These are phyloP conservation scores for Coleophora flavipennella DNA, from an alignment of 2,888 invertebrate genomes.

Conservation along the genomic window DNA sequence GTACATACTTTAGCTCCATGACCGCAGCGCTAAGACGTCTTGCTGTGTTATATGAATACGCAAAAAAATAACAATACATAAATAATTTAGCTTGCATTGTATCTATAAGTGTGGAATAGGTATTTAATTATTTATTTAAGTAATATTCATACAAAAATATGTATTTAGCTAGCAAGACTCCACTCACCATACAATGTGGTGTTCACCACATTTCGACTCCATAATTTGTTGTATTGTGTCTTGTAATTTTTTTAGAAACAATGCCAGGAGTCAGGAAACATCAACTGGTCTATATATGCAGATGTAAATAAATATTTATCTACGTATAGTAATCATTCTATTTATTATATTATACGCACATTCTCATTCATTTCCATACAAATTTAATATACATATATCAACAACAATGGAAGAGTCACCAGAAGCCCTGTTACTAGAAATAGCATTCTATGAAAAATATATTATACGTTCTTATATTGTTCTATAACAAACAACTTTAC, in stretches of 20 bases:
- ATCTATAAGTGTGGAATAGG: conserved; percentile 5
- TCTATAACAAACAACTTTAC: too few species aligned
- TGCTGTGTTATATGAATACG: too few species aligned
- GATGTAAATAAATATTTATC: too few species aligned
- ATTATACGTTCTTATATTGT: conserved; percentile 12
- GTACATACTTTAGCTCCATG: too few species aligned
- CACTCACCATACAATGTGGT: not conserved
- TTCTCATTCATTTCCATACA: conserved; percentile 31
- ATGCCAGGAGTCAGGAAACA: too few species aligned
- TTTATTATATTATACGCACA: conserved; percentile 33
- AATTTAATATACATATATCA: conserved; percentile 33
- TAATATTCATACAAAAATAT: conserved; percentile 28
- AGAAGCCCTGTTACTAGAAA: conserved; percentile 47
- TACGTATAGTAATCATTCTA: conserved; percentile 3
- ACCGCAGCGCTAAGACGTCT: too few species aligned
- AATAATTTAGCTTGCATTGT: not conserved
- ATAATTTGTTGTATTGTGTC: conserved; percentile 27
- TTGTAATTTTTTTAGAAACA: conserved; percentile 15
- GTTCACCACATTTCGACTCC: not conserved
- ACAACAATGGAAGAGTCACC: conserved; percentile 62
- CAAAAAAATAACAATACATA: not conserved
- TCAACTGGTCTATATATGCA: too few species aligned
- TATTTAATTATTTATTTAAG: too few species aligned
- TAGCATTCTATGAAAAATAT: conserved; percentile 32
- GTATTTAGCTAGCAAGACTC: conserved; percentile 19